phyloP scores from a whole-genome alignment of 2,797 vertebrate genomes.

The Typhlichthys eigenmanni region DNA sequence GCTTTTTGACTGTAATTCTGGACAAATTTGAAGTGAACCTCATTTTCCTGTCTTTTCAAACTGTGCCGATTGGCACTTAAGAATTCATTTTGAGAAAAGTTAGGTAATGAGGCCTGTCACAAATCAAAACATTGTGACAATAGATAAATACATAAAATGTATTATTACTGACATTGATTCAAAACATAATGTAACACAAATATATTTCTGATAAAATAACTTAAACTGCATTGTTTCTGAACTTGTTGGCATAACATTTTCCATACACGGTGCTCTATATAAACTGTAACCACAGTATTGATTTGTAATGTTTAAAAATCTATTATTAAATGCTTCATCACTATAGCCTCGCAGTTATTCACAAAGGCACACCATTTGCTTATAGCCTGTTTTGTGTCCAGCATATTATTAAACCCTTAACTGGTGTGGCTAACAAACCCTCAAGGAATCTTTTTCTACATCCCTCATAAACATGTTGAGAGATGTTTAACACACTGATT shows the following conservation, averaged over 20 bases:
- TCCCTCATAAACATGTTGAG: conserved; percentile 32
- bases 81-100: too few relatives aligned
- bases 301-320: too few relatives aligned
- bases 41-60: not conserved
- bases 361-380: not conserved
- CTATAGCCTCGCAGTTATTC: too few relatives aligned
- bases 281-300: not conserved
- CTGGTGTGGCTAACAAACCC: conserved; percentile 1
- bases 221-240: too few relatives aligned
- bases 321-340: not conserved
- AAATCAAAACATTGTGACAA: conserved; percentile 1
- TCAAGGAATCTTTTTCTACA: conserved; percentile 12
- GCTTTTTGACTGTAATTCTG: not conserved
- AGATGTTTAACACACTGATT: conserved; percentile 51
- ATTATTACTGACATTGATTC: too few relatives aligned
- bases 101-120: not conserved
- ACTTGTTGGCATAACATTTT: not conserved
- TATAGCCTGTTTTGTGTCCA: not conserved
- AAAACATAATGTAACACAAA: too few relatives aligned
- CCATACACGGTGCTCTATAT: not conserved
- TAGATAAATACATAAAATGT: not conserved
- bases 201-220: too few relatives aligned
- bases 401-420: conserved; percentile 5
- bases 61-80: too few relatives aligned
- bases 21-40: not conserved